Percentiles rank a stretch among this genome's conserved stretches.
Conservation (phyloP, 2,113 vertebrate genomes). For the Irena cyanogastra region DNA sequence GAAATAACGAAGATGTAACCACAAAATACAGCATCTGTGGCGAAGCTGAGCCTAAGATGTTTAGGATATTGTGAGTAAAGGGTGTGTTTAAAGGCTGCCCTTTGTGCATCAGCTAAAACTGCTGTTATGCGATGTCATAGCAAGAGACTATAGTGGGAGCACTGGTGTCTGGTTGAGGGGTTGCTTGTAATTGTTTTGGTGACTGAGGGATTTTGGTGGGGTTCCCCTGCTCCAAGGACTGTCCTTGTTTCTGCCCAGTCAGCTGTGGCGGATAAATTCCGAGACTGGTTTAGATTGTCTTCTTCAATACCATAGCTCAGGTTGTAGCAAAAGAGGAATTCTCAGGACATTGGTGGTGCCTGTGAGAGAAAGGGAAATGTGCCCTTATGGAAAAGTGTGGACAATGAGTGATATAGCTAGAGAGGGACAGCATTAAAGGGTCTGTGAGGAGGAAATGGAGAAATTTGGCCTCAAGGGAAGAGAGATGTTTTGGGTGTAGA, state of each 20-base stretch:
- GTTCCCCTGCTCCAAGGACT: neutral
- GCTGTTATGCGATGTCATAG: neutral
- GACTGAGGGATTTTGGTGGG: neutral
- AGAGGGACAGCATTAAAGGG: neutral
- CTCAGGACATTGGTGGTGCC: neutral
- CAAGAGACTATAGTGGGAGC: neutral
- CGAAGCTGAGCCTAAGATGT: neutral
- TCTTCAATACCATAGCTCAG: neutral
- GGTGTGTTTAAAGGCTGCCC: neutral
- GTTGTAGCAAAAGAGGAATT: neutral
- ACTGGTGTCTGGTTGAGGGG: neutral
- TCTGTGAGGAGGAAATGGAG: neutral
- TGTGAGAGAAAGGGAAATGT: neutral
- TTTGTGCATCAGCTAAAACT: neutral
- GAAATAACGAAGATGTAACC: neutral
- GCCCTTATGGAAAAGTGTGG: neutral
- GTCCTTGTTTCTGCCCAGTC: neutral
- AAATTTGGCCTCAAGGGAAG: neutral
- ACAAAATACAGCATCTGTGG: neutral
- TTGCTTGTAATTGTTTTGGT: neutral
- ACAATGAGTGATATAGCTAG: fast-evolving
- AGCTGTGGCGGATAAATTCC: neutral
- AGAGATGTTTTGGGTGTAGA: neutral
- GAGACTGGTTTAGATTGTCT: neutral
- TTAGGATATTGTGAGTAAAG: neutral